These are phyloP conservation scores for Zoanthus sansibaricus DNA, from an alignment of 92 coral and sea anemone genomes.

Conservation along the genomic window DNA sequence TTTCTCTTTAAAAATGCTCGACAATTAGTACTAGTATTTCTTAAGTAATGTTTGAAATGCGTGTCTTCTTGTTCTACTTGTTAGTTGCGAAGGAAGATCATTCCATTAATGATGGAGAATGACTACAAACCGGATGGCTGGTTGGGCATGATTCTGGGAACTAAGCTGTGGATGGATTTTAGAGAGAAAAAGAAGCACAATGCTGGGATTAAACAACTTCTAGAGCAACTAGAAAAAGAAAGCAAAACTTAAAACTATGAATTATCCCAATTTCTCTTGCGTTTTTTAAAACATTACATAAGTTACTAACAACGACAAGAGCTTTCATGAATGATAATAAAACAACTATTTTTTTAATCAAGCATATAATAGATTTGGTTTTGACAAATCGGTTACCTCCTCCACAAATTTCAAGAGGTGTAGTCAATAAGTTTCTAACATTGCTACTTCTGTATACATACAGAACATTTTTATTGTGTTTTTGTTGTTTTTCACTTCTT, in stretches of 20 bases:
- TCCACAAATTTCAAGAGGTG: too few species aligned
- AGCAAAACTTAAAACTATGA: background rate
- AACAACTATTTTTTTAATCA: background rate
- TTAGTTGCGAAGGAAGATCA: background rate
- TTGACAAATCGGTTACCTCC: too few species aligned
- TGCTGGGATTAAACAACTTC: background rate
- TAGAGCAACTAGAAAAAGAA: conserved; percentile 3
- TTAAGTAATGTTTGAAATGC: background rate
- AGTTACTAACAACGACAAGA: too few species aligned
- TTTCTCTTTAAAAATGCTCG: too few species aligned
- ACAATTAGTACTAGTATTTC: too few species aligned
- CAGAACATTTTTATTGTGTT: too few species aligned
- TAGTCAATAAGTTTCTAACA: too few species aligned
- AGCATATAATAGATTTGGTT: background rate
- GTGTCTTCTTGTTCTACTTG: background rate
- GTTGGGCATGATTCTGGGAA: conserved; percentile 10
- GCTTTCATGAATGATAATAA: background rate
- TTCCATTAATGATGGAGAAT: background rate
- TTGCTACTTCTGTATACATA: too few species aligned
- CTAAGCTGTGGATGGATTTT: conserved; percentile 12
- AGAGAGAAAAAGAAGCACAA: conserved; percentile 9
- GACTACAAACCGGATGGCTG: background rate
- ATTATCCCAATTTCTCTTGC: background rate
- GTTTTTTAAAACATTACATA: background rate
- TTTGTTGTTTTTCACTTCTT: too few species aligned